Base-by-base conservation (phyloP, 2,888 invertebrate species). In the Phaedon cochleariae region DNA sequence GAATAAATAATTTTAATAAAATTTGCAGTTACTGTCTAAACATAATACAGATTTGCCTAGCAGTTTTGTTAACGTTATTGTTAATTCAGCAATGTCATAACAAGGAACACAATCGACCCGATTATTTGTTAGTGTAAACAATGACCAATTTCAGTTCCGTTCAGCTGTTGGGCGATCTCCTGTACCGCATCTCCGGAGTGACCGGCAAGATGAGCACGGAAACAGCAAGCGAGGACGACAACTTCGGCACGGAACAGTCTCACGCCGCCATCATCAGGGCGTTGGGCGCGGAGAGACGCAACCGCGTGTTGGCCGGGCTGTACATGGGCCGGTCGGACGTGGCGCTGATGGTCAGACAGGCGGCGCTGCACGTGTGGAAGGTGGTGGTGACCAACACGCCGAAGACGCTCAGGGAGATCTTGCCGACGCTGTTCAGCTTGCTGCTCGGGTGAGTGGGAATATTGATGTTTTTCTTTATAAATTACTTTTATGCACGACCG, bases 141-240 rank as follows among this genome's bases (percentile, higher is more conserved):
- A n/a, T n/a, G n/a, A n/a, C n/a, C n/a, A n/a, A n/a, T n/a, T 59
- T 62, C 83, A 94, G 96, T 76, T 96, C 97, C 0, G 97, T 99
- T 5, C 97, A 98, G 81, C 85, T 99, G 26, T 72, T 99, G 34
- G 98, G 98, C 12, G 99, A 99, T 83, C 86, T 99, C 54, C 85
- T 99, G 21, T 99, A 98, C 84, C 91, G 96, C 67, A 95, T 99
- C 72, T 97, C 98, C 1, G 98, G 97, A 55, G 98, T 99, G 0
- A 94, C 97, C 26, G 98, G 98, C 59, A 99, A 99, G 86, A 98
- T 98, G 97, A 96, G 96, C 34, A 98, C 98, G 0, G 97, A 98
- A 84, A 97, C 97, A 0, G 97, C 97, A 0, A 95, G 94, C 72
- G 98, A 99, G 82, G 99, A 99, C 82, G 99, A 99, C 81, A 99